These are phyloP conservation scores for Lasioglossum zephyrum DNA, from an alignment of 2,888 invertebrate genomes.

Conservation along the genomic window DNA sequence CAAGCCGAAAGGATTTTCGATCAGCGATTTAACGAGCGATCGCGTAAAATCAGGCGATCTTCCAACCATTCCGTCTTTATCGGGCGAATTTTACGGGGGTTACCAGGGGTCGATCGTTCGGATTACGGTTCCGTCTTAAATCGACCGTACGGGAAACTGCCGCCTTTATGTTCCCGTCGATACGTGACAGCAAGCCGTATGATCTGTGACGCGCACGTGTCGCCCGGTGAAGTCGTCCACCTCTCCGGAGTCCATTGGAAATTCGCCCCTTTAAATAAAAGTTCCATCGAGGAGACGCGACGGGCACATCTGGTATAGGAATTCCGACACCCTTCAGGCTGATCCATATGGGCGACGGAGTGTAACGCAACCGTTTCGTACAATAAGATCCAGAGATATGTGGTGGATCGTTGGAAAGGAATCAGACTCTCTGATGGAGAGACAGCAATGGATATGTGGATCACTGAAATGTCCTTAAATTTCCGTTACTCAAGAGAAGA, in stretches of 20 bases:
- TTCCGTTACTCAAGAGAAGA: too few relatives aligned
- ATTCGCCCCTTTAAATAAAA: slow-evolving; percentile 5
- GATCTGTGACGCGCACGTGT: slow-evolving; percentile 19
- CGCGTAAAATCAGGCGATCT: slow-evolving; percentile 54
- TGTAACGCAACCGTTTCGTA: neutral
- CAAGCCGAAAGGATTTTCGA: slow-evolving; percentile 29
- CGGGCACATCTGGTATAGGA: neutral
- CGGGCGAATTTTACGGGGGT: slow-evolving; percentile 51
- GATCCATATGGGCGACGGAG: neutral
- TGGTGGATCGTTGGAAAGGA: neutral
- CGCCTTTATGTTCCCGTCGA: slow-evolving; percentile 34
- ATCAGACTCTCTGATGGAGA: too few relatives aligned
- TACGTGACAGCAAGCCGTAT: slow-evolving; percentile 26
- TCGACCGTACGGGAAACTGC: slow-evolving; percentile 38
- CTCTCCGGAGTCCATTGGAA: neutral
- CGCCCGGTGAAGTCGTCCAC: neutral
- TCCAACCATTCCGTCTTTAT: slow-evolving; percentile 24
- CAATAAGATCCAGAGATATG: neutral
- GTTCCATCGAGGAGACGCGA: neutral
- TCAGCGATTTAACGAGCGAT: slow-evolving; percentile 49
- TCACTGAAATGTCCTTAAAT: too few relatives aligned
- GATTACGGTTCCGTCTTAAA: slow-evolving; percentile 52
- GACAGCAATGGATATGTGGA: too few relatives aligned
- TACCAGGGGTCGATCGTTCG: neutral
- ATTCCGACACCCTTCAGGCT: neutral